Conservation (phyloP, 2,797 vertebrate genomes). For the Phalanger gymnotis region DNA sequence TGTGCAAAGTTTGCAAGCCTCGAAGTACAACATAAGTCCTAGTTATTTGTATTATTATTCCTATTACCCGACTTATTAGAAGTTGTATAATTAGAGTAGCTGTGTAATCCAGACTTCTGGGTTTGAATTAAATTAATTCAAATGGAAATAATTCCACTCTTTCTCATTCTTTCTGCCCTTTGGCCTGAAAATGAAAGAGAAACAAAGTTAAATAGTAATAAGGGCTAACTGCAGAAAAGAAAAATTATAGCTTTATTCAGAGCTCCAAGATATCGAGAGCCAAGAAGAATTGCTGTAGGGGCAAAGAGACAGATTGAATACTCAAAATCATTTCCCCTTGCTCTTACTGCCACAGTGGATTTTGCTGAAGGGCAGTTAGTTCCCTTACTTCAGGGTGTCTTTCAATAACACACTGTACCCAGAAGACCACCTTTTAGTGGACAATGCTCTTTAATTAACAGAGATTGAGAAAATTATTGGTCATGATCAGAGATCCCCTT, state of each 20-base stretch:
- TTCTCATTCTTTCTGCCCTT: neutral
- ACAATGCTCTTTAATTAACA: slow-evolving; percentile 77
- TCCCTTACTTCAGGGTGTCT: slow-evolving; percentile 60
- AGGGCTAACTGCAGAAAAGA: neutral
- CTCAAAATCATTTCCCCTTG: slow-evolving; percentile 32
- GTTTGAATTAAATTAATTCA: neutral
- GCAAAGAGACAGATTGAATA: slow-evolving; percentile 43
- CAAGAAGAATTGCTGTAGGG: neutral
- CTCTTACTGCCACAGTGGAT: slow-evolving; percentile 1
- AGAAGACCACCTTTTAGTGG: slow-evolving; percentile 54
- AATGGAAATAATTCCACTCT: neutral
- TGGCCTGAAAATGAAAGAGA: neutral
- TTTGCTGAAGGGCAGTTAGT: slow-evolving; percentile 68
- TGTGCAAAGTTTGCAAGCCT: neutral
- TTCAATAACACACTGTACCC: slow-evolving; percentile 64
- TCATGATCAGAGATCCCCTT: slow-evolving; percentile 60
- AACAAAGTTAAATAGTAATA: slow-evolving; percentile 35
- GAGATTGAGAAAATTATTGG: slow-evolving; percentile 70
- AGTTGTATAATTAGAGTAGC: neutral
- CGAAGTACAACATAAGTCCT: neutral
- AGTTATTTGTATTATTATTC: neutral
- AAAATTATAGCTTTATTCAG: neutral
- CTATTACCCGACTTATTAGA: neutral
- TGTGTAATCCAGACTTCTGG: neutral
- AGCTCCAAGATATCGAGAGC: neutral